Evolutionary conservation across 2,113 vertebrate species (phyloP).

Genomic region (Anoplopoma fimbria): DNA sequence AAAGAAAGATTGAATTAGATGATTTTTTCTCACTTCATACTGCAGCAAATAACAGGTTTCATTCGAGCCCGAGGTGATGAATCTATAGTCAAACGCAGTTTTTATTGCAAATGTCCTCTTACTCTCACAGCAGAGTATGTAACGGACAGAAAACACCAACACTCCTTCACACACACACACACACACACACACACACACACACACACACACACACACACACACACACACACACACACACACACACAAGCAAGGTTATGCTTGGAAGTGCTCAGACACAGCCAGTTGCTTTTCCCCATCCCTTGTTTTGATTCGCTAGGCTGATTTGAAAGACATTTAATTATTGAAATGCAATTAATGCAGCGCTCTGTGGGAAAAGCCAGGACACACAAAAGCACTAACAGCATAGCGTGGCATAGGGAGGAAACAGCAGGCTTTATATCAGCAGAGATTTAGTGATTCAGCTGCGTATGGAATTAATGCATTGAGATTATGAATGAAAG

Average conservation of each 20-base stretch:
- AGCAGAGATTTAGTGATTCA: constrained; percentile 55
- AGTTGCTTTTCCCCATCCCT: constrained; percentile 29
- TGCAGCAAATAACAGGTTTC: constrained; percentile 28
- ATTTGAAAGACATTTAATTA: constrained; percentile 78
- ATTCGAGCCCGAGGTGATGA: not conserved
- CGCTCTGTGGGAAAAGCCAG: constrained; percentile 45
- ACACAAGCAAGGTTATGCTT: not conserved
- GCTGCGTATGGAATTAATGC: constrained; percentile 62
- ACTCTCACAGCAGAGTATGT: constrained; percentile 15
- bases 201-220: not conserved
- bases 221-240: constrained; percentile 3
- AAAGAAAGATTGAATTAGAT: constrained; percentile 27
- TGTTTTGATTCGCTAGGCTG: constrained; percentile 54
- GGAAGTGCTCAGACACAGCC: constrained; percentile 10
- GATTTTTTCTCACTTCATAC: not conserved
- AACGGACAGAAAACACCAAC: constrained; percentile 16
- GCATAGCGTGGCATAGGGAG: not conserved
- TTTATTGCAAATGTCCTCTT: not conserved
- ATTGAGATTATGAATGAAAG: constrained; percentile 64
- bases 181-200: constrained; percentile 1
- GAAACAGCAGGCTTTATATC: constrained; percentile 42
- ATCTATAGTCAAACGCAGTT: not conserved
- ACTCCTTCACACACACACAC: not conserved
- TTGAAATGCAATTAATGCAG: constrained; percentile 78
- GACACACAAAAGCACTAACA: constrained; percentile 32